phyloP scores from a whole-genome alignment of 2,888 invertebrate species.

The Agrilus mali region DNA sequence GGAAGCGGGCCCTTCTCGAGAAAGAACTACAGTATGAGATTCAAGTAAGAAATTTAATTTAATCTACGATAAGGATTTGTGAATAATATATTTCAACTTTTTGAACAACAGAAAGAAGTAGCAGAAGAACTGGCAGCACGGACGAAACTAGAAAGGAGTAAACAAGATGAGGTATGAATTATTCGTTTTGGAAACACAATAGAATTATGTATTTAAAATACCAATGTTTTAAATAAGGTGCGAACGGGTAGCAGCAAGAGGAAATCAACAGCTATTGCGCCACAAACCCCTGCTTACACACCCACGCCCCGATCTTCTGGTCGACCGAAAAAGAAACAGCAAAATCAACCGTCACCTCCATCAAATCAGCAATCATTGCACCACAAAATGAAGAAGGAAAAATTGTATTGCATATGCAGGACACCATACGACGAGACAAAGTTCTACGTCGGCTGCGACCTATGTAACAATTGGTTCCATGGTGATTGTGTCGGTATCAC shows the following conservation, averaged over 20 bases:
- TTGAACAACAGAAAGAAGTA: slow-evolving; percentile 64
- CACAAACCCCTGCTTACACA: slow-evolving; percentile 10
- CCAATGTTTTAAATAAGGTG: slow-evolving; percentile 23
- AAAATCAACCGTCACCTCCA: slow-evolving; percentile 11
- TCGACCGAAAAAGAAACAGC: slow-evolving; percentile 30
- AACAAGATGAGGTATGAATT: slow-evolving; percentile 31
- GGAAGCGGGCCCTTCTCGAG: slow-evolving; percentile 78
- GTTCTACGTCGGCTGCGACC: slow-evolving; percentile 96
- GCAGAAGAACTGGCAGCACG: slow-evolving; percentile 58
- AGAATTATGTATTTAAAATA: no score
- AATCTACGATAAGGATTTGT: neutral
- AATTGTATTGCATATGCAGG: slow-evolving; percentile 81
- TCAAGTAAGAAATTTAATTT: slow-evolving; percentile 41
- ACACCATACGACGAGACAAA: slow-evolving; percentile 93
- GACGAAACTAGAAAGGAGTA: slow-evolving; percentile 57
- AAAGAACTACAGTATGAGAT: slow-evolving; percentile 84
- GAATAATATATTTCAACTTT: slow-evolving; percentile 2
- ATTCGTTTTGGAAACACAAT: no score
- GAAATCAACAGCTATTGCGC: slow-evolving; percentile 35
- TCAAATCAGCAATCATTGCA: slow-evolving; percentile 8
- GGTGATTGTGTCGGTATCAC: slow-evolving; percentile 92
- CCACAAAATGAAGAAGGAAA: slow-evolving; percentile 47
- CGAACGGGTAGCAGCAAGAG: slow-evolving; percentile 46
- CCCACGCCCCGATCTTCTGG: slow-evolving; percentile 11
- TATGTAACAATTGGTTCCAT: slow-evolving; percentile 98